Conservation (phyloP, 2,888 invertebrate genomes). For the Galeopsomyia nigrocyanea region DNA sequence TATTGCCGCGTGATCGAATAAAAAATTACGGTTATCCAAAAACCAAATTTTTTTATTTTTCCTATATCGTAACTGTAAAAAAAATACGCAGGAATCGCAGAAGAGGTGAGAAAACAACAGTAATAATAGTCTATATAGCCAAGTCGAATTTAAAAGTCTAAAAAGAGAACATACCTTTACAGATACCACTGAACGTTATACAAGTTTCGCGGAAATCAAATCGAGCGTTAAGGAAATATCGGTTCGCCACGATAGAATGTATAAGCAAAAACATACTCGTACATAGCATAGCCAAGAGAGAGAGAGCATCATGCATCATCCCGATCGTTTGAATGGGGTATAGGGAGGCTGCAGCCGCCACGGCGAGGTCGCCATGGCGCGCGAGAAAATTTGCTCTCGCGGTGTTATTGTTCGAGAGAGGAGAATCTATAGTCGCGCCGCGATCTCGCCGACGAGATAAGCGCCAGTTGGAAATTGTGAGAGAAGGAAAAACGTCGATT, state of each 20-base stretch:
- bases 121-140: no score
- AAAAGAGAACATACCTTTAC: slow-evolving; percentile 19
- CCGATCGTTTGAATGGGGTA: slow-evolving; percentile 19
- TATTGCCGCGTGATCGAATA: no score
- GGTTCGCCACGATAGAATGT: slow-evolving; percentile 32
- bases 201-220: slow-evolving; percentile 44
- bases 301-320: slow-evolving; percentile 1
- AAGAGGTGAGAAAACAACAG: no score
- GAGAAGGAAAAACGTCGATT: slow-evolving; percentile 38
- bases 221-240: slow-evolving; percentile 43
- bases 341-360: no score
- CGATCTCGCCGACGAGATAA: slow-evolving; percentile 34
- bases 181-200: slow-evolving; percentile 17
- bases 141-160: slow-evolving; percentile 18
- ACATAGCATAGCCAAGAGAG: background rate
- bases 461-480: slow-evolving; percentile 28
- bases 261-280: slow-evolving; percentile 39
- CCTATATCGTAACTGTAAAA: no score
- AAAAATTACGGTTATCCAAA: no score
- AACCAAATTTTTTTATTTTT: no score
- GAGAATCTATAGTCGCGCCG: slow-evolving; percentile 4
- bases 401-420: slow-evolving; percentile 40
- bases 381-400: slow-evolving; percentile 44
- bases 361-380: slow-evolving; percentile 16
- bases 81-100: no score